Evolutionary conservation across 1,140 invertebrate species (phyloP), one percentile per base, ranked within the genome.

Genomic region (Araneus ventricosus): DNA sequence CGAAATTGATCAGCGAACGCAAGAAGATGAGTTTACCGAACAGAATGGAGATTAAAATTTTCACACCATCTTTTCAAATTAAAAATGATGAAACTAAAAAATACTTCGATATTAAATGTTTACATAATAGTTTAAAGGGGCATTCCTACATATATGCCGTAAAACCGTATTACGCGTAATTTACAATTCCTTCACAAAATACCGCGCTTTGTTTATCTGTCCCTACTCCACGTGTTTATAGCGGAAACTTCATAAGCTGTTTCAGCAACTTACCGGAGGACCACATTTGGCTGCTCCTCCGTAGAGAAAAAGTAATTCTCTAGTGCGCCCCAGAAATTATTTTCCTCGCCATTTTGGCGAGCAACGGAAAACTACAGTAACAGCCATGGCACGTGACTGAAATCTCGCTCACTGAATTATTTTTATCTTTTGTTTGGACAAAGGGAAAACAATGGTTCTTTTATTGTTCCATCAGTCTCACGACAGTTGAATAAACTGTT

Each of bases 151-250:
- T n/a, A n/a, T n/a, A 52, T 52, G 10, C 17, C 2, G 17, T n/a
- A 52, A 41, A 41, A 52, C 10, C 6, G 20, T 24, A 24, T 39
- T 22, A 80, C 10, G 37, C 45, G 52, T 14, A 84, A 84, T 52
- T 84, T 84, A 84, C 8, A n/a, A 41, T 84, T 34, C 17, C 27
- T 75, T 37, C 14, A 14, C 14, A 22, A 75, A 30, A 84, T 84
- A 27, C 30, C 41, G 75, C 14, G 45, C 41, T 84, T 84, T 84
- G 82, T 84, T 84, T 84, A 84, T 84, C 82, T 84, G 27, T 84
- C 82, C 82, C 82, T 57, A 17, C 24, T 84, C 82, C 82, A 84
- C 82, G 82, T 84, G 82, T 84, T 84, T 84, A 57, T 57, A 27
- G 41, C 82, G 82, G 82, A 57, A 84, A 57, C 82, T 57, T 27